Base-by-base conservation (phyloP, 2,888 invertebrate genomes). In the Hydraecia micacea region DNA sequence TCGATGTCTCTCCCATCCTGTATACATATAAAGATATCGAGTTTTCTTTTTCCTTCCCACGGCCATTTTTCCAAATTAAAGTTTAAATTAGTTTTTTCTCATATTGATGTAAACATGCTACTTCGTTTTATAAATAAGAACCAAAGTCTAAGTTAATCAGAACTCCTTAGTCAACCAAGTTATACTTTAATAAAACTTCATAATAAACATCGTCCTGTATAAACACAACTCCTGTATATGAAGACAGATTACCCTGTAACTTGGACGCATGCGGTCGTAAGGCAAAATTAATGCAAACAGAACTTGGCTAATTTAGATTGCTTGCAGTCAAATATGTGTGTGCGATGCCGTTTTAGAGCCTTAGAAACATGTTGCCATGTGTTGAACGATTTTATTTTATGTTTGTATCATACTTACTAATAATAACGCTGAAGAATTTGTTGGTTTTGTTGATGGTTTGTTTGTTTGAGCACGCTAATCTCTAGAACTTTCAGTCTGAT, bases 301-400 rank as follows among this genome's bases (percentile, higher is more conserved):
- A 82, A 84, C 79, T 84, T 70, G 2, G 42, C 11, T 63, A 49
- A 71, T 71, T 71, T 79, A 71, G 25, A 65, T 82, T 21, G 21
- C 58, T 66, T 66, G 39, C 67, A 68, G 28, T 65, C 18, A 65
- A 55, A 70, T 63, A 39, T 18, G 4, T 21, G 25, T 60, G 1
- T n/a, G 58, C 18, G 28, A 8, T 63, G 8, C 13, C 32, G 15
- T 68, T 55, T 74, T 62, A 21, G 21, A 58, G 11, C 28, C 25
- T 55, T 25, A 55, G 25, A 55, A 55, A 55, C 9, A 25, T 55
- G 52, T 55, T 55, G 49, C 21, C 21, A 7, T 32, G 32, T 32
- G 2, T 32, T 32, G 42, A 42, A 42, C 42, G 42, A 42, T 42
- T 42, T 42, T 42, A 39, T 39, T 39, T 39, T 9, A 42, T 42